Base-by-base conservation (phyloP, 2,797 vertebrate genomes). In the Periparus ater region DNA sequence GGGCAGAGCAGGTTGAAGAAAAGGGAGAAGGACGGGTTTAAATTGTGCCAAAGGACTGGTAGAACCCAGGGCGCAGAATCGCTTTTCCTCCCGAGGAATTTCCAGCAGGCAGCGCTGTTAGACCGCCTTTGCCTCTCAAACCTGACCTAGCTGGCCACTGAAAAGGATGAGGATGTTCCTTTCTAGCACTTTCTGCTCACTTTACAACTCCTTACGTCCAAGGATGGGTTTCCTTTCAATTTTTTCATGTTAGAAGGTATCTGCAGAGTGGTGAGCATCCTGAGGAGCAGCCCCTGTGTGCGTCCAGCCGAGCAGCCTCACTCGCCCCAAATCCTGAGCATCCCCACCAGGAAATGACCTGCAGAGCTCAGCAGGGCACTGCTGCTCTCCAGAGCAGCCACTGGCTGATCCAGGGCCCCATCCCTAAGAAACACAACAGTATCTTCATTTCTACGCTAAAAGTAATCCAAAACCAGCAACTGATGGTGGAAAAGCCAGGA, bases 51-150 rank as follows among this genome's bases (percentile, higher is more conserved):
- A 6, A 20, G 58, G 20, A 3, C 25, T 9, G 30, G n/a, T 1
- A 5, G 54, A 55, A 18, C 18, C 13, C 0, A 2, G 9, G 13
- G 5, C 10, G 1, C 3, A 14, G 20, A 22, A 5, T 3, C 0
- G 5, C 1, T 11, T 70, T 44, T 27, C 7, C 32, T 36, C 22
- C 13, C 9, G 21, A 30, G 47, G 11, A 5, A 22, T 21, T 50
- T 70, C 96, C 95, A 94, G 11, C 92, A 96, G 96, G 68, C 66
- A 62, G 94, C 91, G 89, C 94, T 94, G 51, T 87, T 20, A 6
- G 20, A 63, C 72, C 30, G 27, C 61, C 3, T 42, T 23, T 61
- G 29, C 75, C 32, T 9, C 45, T 9, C 13, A 20, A n/a, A 66
- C 6, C 5, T 34, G 23, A 2, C 47, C 40, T 30, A 27, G 23